Evolutionary conservation across 2,888 invertebrate genomes (phyloP).

Genomic region (Erynnis tages): DNA sequence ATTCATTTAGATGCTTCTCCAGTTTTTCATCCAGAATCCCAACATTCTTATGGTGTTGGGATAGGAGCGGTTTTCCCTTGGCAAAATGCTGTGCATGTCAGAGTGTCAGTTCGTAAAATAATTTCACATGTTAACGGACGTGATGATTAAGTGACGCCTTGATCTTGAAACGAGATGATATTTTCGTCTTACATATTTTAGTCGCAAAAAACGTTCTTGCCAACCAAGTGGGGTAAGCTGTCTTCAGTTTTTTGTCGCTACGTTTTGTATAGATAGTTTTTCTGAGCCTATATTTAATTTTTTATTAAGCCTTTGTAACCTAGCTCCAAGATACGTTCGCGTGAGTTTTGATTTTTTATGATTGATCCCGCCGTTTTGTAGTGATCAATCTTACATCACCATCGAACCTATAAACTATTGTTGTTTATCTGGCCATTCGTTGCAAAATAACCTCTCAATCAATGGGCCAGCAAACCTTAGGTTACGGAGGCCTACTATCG

Average conservation of each 20-base stretch:
- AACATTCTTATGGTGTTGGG: background rate
- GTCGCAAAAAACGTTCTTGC: background rate
- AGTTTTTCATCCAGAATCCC: background rate
- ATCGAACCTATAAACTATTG: too few species aligned
- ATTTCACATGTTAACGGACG: slow-evolving; percentile 13
- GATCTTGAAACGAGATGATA: slow-evolving; percentile 15
- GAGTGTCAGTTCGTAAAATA: slow-evolving; percentile 2
- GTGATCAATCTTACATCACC: too few species aligned
- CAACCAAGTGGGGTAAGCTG: background rate
- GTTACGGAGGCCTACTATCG: too few species aligned
- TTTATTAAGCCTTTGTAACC: too few species aligned
- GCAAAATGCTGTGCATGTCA: background rate
- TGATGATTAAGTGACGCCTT: slow-evolving; percentile 22
- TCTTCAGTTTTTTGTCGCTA: background rate
- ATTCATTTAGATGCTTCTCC: slow-evolving; percentile 4
- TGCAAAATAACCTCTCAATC: too few species aligned
- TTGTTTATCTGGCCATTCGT: too few species aligned
- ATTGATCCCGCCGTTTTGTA: too few species aligned
- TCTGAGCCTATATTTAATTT: too few species aligned
- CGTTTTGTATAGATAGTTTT: background rate
- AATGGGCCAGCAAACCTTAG: too few species aligned
- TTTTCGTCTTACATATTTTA: slow-evolving; percentile 2
- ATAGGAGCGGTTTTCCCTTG: background rate
- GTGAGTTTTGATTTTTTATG: too few species aligned
- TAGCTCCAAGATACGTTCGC: too few species aligned